A percentile compares a stretch with the other conserved stretches of the same genome.
Evolutionary conservation across 2,113 vertebrate genomes (phyloP).

Genomic region (Mustela nigripes): DNA sequence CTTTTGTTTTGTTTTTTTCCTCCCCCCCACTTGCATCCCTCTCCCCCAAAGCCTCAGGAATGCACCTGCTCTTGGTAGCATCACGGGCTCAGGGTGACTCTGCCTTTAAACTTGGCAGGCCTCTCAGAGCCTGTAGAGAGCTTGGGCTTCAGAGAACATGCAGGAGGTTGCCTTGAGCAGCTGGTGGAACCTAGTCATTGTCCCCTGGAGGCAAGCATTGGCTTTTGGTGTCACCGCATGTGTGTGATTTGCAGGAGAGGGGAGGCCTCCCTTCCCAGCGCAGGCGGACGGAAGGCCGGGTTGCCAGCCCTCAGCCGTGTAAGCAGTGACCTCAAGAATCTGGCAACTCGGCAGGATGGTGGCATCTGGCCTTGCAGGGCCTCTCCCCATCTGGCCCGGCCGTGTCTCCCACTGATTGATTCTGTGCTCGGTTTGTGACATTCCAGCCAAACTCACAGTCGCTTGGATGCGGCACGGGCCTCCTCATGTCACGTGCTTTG

Average conservation of each 20-base stretch:
- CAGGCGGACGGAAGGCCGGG: background rate
- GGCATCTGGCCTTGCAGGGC: slow-evolving; percentile 60
- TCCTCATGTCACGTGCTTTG: background rate
- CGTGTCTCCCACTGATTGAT: background rate
- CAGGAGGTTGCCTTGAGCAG: background rate
- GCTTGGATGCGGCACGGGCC: background rate
- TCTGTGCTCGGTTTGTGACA: background rate
- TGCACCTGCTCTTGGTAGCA: background rate
- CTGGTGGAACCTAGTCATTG: background rate
- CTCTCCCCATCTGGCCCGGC: slow-evolving; percentile 47
- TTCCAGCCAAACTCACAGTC: slow-evolving; percentile 14
- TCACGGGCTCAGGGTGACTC: background rate
- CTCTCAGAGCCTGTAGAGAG: background rate
- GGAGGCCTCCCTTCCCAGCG: background rate
- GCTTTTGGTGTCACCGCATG: background rate
- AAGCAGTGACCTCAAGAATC: background rate
- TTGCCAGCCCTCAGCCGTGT: background rate
- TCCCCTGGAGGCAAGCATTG: background rate
- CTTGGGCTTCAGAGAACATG: background rate
- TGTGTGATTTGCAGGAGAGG: background rate
- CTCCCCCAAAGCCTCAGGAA: background rate
- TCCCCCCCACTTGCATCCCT: too few species aligned
- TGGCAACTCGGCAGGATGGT: background rate
- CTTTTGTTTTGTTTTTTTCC: background rate
- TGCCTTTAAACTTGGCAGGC: background rate